Percentiles rank a stretch among this genome's conserved stretches.
phyloP scores from a whole-genome alignment of 2,888 invertebrate genomes.

The Carcina quercana region DNA sequence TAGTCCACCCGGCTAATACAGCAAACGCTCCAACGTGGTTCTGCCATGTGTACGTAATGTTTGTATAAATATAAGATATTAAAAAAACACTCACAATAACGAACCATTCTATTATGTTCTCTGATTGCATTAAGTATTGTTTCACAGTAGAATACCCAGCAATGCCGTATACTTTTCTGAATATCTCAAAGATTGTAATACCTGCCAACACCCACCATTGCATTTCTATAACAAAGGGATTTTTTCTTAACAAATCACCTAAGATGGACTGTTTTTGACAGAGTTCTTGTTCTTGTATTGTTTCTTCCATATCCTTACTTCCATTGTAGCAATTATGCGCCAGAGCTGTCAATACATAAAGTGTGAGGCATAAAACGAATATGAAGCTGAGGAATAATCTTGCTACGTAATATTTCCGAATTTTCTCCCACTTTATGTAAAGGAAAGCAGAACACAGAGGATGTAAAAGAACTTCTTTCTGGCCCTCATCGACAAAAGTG shows the following conservation, averaged over 20 bases:
- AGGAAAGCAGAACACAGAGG: conserved; percentile 91
- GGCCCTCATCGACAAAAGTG: conserved; percentile 91
- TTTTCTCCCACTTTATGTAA: conserved; percentile 93
- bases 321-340: conserved; percentile 91
- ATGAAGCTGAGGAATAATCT: conserved; percentile 85
- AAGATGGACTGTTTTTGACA: conserved; percentile 87
- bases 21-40: conserved; percentile 91
- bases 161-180: conserved; percentile 86
- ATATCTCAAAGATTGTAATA: conserved; percentile 85
- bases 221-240: conserved; percentile 85
- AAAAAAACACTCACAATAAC: conserved; percentile 89
- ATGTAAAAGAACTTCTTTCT: conserved; percentile 89
- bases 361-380: conserved; percentile 85
- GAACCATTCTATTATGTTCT: conserved; percentile 92
- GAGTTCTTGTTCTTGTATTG: conserved; percentile 81
- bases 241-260: conserved; percentile 82
- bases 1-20: conserved; percentile 90
- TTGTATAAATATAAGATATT: conserved; percentile 87
- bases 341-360: conserved; percentile 86
- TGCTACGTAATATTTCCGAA: conserved; percentile 89
- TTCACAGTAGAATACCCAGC: conserved; percentile 87
- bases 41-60: conserved; percentile 85
- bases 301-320: conserved; percentile 83
- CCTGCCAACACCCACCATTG: conserved; percentile 89
- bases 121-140: conserved; percentile 88